Conservation (phyloP, 2,888 invertebrate genomes). For the Timandra comae region DNA sequence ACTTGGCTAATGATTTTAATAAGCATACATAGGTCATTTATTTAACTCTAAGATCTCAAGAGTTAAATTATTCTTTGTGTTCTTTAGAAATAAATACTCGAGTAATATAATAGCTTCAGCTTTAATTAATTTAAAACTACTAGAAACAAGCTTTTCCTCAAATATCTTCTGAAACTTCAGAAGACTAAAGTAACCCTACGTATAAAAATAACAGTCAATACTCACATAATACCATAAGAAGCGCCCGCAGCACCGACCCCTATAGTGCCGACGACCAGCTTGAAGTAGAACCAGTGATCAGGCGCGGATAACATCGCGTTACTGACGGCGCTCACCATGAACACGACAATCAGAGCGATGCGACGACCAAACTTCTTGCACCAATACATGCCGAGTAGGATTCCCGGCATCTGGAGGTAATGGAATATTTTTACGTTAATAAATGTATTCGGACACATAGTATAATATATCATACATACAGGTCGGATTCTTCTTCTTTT, state of each 20-base stretch:
- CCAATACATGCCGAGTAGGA: constrained; percentile 53
- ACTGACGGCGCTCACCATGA: constrained; percentile 72
- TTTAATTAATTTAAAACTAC: not conserved
- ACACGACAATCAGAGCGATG: constrained; percentile 73
- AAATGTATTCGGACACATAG: too few relatives aligned
- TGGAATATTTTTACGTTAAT: too few relatives aligned
- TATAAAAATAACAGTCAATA: constrained; percentile 2
- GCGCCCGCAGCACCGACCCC: constrained; percentile 32
- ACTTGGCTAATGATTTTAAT: too few relatives aligned
- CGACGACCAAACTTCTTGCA: constrained; percentile 79
- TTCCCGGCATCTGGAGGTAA: constrained; percentile 72
- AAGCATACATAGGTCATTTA: too few relatives aligned
- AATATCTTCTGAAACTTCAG: too few relatives aligned
- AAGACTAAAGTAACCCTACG: too few relatives aligned
- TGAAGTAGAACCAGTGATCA: constrained; percentile 31
- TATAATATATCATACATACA: too few relatives aligned
- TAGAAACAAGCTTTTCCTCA: not conserved
- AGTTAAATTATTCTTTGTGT: too few relatives aligned
- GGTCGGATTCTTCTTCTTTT: too few relatives aligned
- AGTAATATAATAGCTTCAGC: not conserved
- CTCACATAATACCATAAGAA: constrained; percentile 34
- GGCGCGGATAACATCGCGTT: constrained; percentile 31
- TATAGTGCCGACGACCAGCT: constrained; percentile 28
- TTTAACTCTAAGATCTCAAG: too few relatives aligned
- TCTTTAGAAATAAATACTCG: not conserved